Base-by-base conservation (phyloP, 2,888 invertebrate species). In the Drosophila subquinaria region DNA sequence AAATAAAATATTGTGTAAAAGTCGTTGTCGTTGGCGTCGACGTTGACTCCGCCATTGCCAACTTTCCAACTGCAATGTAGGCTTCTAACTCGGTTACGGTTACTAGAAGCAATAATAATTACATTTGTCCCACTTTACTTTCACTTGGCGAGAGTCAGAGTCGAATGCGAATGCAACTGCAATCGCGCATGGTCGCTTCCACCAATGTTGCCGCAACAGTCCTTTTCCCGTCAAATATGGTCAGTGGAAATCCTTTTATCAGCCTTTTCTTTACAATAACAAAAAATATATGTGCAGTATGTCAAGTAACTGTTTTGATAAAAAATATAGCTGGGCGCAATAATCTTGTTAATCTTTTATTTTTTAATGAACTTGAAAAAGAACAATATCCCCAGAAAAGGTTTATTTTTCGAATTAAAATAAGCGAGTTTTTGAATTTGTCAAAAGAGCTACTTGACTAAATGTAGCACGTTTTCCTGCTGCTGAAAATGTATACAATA, bases 61-160 rank as follows among this genome's bases (percentile, higher is more conserved):
- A 87, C 84, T 86, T 87, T 87, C 88, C 84, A 88, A 79, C 74
- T 81, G 79, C 69, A 73, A 70, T 70, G 61, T 73, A 65, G 79
- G 88, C 86, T 88, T 85, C 84, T 84, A 88, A 87, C 82, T 90
- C 76, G 76, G 76, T 76, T 76, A 76, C 89, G 88, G 89, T 90
- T 90, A 90, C 80, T 81, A 83, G 88, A 89, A 89, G 88, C 82
- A 90, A 84, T 88, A 91, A 89, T 89, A 88, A 90, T 91, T 91
- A 90, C 90, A 91, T 91, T 91, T 91, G 90, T 84, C 90, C 90
- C 90, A 91, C 90, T 91, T 91, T 91, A 91, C 90, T 91, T 91
- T 91, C 90, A 90, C 90, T 90, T 79, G 84, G 82, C 89, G 76
- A 76, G 77, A 76, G 76, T 64, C 64, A 38, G 48, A 23, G 45